Evolutionary conservation across 2,888 invertebrate species (phyloP).

Genomic region (Eupithecia subfuscata): DNA sequence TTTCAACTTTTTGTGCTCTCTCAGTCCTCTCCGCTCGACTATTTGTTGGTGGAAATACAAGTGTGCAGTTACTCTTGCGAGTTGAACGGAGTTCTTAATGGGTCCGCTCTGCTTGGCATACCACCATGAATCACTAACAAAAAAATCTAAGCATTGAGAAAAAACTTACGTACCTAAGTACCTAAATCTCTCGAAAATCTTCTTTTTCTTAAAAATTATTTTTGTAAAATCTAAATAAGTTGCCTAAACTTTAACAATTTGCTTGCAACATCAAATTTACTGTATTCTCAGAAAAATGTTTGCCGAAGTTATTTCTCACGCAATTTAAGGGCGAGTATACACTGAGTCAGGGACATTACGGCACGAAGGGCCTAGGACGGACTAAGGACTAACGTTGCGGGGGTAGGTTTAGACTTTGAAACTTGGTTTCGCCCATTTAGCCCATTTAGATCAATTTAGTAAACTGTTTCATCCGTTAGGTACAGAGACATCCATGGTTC

Average conservation of each 20-base stretch:
- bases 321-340: constrained; percentile 57
- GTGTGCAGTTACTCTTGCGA: no score
- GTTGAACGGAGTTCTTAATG: no score
- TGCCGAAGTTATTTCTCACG: constrained; percentile 51
- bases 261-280: constrained; percentile 50
- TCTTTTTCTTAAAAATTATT: not conserved
- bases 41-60: no score
- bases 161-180: no score
- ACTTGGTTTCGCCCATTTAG: not conserved
- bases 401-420: not conserved
- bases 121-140: no score
- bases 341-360: constrained; percentile 54
- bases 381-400: constrained; percentile 16
- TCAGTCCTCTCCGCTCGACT: no score
- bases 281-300: constrained; percentile 40
- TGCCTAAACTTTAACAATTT: constrained; percentile 21
- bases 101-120: no score
- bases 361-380: constrained; percentile 41
- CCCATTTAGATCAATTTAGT: no score
- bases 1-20: no score
- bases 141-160: not conserved
- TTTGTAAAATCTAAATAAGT: constrained; percentile 3
- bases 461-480: no score
- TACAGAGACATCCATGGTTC: no score
- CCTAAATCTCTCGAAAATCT: not conserved